Base-by-base conservation (phyloP, 1,140 invertebrate species). In the Cheumatopsyche charites region DNA sequence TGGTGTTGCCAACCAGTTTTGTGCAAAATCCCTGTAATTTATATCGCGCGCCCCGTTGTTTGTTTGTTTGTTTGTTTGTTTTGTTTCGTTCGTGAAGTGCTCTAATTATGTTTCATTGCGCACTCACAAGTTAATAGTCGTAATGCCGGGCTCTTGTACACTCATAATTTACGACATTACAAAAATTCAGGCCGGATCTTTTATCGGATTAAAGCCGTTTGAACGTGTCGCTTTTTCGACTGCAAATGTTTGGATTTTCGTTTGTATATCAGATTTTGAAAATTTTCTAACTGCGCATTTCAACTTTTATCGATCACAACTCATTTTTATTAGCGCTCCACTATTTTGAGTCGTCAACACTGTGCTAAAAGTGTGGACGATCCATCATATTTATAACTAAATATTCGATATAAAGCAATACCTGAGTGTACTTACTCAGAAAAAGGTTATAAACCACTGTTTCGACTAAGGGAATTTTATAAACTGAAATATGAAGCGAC, bases 401-500 rank as follows among this genome's bases (percentile, higher is more conserved):
- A n/a, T n/a, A n/a, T n/a, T n/a, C n/a, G n/a, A n/a, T n/a, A n/a
- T n/a, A n/a, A n/a, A n/a, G n/a, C n/a, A n/a, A n/a, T n/a, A n/a
- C n/a, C n/a, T n/a, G n/a, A n/a, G n/a, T n/a, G n/a, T 36, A 36
- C 29, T 36, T 4, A 36, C 3, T 36, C 29, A 36, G 4, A 42
- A 63, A 63, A 42, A 36, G 29, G 29, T 19, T 41, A 3, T 21
- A 7, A 17, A 41, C 15, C 15, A 15, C 62, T 43, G 26, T 0
- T 19, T 17, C 15, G n/a, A 63, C 36, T 12, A 4, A 42, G 43
- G 11, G 21, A 52, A 67, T 26, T 67, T 67, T 49, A 47, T 67
- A 47, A 67, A 26, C 23, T 67, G 43, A 67, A 67, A 67, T 67
- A 67, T 67, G 65, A 49, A 25, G 17, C 65, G 12, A 67, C 42